These are phyloP conservation scores for Apoda limacodes DNA, from an alignment of 2,888 invertebrate species.

Conservation along the genomic window DNA sequence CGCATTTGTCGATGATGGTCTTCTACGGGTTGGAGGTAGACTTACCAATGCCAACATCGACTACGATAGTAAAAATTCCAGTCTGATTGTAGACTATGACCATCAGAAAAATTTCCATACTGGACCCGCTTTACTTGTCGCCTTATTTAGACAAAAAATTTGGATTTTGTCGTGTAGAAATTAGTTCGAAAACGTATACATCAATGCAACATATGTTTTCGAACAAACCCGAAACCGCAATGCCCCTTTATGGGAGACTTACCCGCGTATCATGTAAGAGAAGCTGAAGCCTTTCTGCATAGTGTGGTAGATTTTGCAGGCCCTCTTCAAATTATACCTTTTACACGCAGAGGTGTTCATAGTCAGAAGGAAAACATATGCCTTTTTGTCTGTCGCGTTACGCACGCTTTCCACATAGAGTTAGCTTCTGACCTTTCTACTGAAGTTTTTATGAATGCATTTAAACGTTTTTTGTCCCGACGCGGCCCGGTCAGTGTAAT, in stretches of 20 bases:
- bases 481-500: slow-evolving; percentile 9
- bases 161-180: slow-evolving; percentile 7
- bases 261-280: slow-evolving; percentile 4
- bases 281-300: slow-evolving; percentile 1
- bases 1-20: not conserved
- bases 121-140: slow-evolving; percentile 1
- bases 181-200: slow-evolving; percentile 2
- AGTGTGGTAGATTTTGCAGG: slow-evolving; percentile 4
- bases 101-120: not conserved
- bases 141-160: slow-evolving; percentile 5
- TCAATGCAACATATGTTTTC: slow-evolving; percentile 6
- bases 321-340: not conserved
- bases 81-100: not conserved
- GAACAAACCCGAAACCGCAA: slow-evolving; percentile 4
- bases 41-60: slow-evolving; percentile 1
- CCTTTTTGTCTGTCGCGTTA: slow-evolving; percentile 7
- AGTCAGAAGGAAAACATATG: slow-evolving; percentile 7
- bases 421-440: slow-evolving; percentile 3
- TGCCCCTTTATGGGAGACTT: slow-evolving; percentile 5
- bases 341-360: not conserved
- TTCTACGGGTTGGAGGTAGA: no score
- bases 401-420: slow-evolving; percentile 8
- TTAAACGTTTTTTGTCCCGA: slow-evolving; percentile 7
- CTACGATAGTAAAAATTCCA: slow-evolving; percentile 1
- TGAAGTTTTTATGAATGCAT: slow-evolving; percentile 6